Evolutionary conservation across 2,888 invertebrate species (phyloP), one percentile per base, ranked within the genome.

Genomic region (Acanthosepion pharaonis): DNA sequence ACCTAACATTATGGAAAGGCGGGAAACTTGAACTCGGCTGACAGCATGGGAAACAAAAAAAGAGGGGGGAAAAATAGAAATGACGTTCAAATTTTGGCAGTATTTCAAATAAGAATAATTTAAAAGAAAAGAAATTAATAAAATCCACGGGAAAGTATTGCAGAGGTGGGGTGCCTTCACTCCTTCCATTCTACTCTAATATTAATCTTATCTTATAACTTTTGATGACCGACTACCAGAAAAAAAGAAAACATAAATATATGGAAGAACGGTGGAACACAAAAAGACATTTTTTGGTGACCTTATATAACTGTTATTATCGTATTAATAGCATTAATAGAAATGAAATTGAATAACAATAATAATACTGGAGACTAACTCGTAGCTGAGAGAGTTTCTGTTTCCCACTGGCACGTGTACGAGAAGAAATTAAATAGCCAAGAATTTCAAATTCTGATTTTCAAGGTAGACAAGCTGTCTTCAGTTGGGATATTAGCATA

Each of bases 61-160:
- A 64, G 25, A 23, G 23, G 25, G 25, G 6, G 11, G 4, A 78
- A 11, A 33, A 78, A 78, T 6, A 1, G 1, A 78, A 78, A n/a
- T 15, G 78, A 33, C 78, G 78, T 78, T 33, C 11, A 78, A 78
- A 78, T 78, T 78, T 78, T 78, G 78, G 78, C 78, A 78, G n/a
- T n/a, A 78, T 78, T 78, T 78, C 78, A 78, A 78, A 78, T 78
- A 78, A 78, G 78, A 78, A 78, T n/a, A 78, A 78, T 78, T 78
- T 78, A n/a, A 78, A 15, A n/a, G 78, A 78, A 78, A 78, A n/a
- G 78, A 78, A 78, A 78, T 78, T 78, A n/a, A 78, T 78, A 78
- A 78, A 78, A 78, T 78, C n/a, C 78, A 78, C 11, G 15, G 78
- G 20, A 78, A 78, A 78, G n/a, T 78, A n/a, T n/a, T n/a, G 11